Percentiles rank a stretch among this genome's conserved stretches.
Evolutionary conservation across 1,140 invertebrate genomes (phyloP).

Genomic region (Neoseiulus cucumeris): DNA sequence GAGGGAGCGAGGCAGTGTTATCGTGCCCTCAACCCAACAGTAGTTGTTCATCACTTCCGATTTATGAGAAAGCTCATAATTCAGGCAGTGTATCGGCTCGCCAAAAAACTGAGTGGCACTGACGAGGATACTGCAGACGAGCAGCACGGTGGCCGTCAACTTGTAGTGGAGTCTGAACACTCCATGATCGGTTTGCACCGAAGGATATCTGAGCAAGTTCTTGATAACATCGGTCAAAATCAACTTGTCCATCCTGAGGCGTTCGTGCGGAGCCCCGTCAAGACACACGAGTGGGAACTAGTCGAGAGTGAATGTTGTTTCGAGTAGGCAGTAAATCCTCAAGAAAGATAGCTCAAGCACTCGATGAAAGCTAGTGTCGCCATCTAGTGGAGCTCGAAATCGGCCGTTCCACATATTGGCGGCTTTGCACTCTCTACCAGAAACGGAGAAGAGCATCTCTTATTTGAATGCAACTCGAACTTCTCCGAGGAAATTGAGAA

Average conservation of each 20-base stretch:
- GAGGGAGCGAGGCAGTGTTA: constrained; percentile 9
- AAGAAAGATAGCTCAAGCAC: too few relatives aligned
- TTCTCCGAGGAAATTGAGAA: too few relatives aligned
- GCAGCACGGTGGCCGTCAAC: constrained; percentile 8
- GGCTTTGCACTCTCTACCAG: too few relatives aligned
- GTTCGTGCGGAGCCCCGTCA: background rate
- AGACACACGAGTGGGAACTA: background rate
- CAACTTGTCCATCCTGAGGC: constrained; percentile 11
- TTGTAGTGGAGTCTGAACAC: constrained; percentile 15
- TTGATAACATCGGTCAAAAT: constrained; percentile 13
- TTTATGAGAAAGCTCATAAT: background rate
- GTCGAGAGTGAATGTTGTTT: background rate
- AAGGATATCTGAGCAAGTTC: constrained; percentile 10
- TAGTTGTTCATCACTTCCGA: constrained; percentile 9
- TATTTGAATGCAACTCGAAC: too few relatives aligned
- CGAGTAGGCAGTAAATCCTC: constrained; percentile 8
- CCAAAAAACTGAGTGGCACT: constrained; percentile 13
- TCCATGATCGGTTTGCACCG: constrained; percentile 8
- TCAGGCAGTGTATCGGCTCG: constrained; percentile 13
- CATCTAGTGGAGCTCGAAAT: too few relatives aligned
- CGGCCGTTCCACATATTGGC: too few relatives aligned
- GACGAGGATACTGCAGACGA: constrained; percentile 10
- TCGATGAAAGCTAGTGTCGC: too few relatives aligned
- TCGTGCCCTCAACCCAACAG: constrained; percentile 14
- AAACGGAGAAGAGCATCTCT: too few relatives aligned